Conservation (phyloP, 2,113 vertebrate genomes). For the Gambusia affinis region DNA sequence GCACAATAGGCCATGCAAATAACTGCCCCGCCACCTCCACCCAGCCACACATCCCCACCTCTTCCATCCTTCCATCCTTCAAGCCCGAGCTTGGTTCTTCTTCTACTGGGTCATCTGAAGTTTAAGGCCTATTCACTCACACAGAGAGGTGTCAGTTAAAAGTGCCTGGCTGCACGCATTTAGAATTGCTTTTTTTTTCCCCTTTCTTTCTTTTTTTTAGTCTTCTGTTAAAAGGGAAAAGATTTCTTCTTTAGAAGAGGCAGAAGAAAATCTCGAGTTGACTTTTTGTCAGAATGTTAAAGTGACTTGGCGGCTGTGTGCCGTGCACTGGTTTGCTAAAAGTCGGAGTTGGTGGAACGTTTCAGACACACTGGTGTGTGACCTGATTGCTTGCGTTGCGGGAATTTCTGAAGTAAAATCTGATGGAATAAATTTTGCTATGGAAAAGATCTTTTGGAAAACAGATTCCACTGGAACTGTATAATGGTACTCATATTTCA, state of each 20-base stretch:
- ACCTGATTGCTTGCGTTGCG: conserved; percentile 15
- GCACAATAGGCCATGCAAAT: conserved; percentile 87
- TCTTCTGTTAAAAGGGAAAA: conserved; percentile 59
- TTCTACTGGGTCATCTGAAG: conserved; percentile 78
- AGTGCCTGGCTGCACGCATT: conserved; percentile 74
- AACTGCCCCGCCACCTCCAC: conserved; percentile 68
- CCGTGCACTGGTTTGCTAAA: conserved; percentile 24
- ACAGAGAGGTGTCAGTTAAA: conserved; percentile 79
- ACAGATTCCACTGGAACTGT: not conserved
- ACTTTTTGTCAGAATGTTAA: conserved; percentile 74
- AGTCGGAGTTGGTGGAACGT: conserved; percentile 15
- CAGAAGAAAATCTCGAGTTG: conserved; percentile 71
- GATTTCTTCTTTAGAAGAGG: conserved; percentile 59
- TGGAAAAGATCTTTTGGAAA: conserved; percentile 1
- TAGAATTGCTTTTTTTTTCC: conserved; percentile 39
- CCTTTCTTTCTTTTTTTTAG: not conserved
- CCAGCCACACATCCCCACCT: conserved; percentile 62
- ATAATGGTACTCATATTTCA: not conserved
- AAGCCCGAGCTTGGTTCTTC: conserved; percentile 62
- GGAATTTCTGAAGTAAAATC: conserved; percentile 38
- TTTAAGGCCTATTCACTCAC: conserved; percentile 78
- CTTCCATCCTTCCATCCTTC: conserved; percentile 57
- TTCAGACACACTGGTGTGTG: conserved; percentile 33
- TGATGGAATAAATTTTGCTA: not conserved
- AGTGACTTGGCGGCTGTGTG: conserved; percentile 46